Evolutionary conservation across 2,888 invertebrate genomes (phyloP).

Genomic region (Lasioglossum calceatum): DNA sequence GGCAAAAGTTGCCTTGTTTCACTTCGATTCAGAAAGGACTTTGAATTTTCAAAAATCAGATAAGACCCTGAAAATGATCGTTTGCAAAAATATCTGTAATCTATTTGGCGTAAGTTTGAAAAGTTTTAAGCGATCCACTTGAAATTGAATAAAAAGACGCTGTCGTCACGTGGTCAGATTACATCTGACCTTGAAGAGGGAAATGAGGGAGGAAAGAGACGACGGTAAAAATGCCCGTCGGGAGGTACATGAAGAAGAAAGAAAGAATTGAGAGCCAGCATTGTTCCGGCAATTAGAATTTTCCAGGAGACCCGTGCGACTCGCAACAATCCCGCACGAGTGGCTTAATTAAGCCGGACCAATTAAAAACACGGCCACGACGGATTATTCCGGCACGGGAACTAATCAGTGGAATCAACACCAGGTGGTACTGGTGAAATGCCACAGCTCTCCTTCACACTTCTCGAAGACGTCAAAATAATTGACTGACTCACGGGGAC

Average conservation of each 20-base stretch:
- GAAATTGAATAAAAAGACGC: background rate
- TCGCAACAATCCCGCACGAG: constrained; percentile 58
- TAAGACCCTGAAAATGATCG: background rate
- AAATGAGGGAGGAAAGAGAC: background rate
- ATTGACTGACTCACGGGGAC: constrained; percentile 47
- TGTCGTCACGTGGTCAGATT: background rate
- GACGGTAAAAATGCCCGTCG: constrained; percentile 15
- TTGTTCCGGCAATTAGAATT: constrained; percentile 68
- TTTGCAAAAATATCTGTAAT: background rate
- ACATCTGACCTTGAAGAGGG: background rate
- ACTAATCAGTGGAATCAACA: constrained; percentile 47
- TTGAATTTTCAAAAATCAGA: background rate
- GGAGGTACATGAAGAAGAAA: constrained; percentile 27
- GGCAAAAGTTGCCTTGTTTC: too few relatives aligned
- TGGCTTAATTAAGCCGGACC: constrained; percentile 72
- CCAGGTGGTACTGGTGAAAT: background rate
- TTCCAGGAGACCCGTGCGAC: constrained; percentile 48
- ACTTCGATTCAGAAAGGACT: background rate
- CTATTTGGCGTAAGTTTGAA: background rate
- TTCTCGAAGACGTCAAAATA: constrained; percentile 44
- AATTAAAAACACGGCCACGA: constrained; percentile 69
- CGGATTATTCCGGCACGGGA: constrained; percentile 54
- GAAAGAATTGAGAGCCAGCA: constrained; percentile 34
- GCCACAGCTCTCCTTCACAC: constrained; percentile 19
- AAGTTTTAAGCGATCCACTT: background rate